Evolutionary conservation across 2,113 vertebrate species (phyloP).

Genomic region (Eurypyga helias): DNA sequence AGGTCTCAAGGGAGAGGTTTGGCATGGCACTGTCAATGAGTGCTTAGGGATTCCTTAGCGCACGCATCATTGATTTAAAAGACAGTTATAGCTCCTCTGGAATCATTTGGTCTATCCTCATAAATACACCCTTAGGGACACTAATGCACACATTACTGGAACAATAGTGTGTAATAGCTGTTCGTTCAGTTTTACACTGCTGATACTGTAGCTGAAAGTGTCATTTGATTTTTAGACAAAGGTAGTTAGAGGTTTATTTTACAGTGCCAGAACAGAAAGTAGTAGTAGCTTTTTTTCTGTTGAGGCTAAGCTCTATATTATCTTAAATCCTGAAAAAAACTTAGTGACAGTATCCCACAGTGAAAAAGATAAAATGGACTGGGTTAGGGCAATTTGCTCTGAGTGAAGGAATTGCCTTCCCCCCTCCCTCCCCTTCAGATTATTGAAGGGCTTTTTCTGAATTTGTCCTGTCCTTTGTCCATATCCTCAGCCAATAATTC

Average conservation of each 20-base stretch:
- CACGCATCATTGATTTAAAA: constrained; percentile 6
- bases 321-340: not conserved
- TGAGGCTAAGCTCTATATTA: not conserved
- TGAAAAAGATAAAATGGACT: not conserved
- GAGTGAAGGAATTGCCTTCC: not conserved
- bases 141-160: not conserved
- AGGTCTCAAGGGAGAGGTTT: not conserved
- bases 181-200: not conserved
- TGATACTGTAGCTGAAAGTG: not conserved
- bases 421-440: rapidly evolving
- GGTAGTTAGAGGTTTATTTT: not conserved
- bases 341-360: not conserved
- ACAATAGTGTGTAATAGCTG: not conserved
- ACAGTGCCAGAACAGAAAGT: not conserved
- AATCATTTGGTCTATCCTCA: not conserved
- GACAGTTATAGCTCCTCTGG: not conserved
- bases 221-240: constrained; percentile 4
- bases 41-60: not conserved
- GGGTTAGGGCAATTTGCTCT: not conserved
- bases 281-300: not conserved
- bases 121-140: constrained; percentile 22
- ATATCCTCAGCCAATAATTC: not conserved
- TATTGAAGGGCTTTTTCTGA: not conserved
- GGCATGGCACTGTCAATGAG: not conserved
- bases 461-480: not conserved